These are phyloP conservation scores for Priapulus caudatus DNA, from an alignment of 2,888 invertebrate species.

Conservation along the genomic window DNA sequence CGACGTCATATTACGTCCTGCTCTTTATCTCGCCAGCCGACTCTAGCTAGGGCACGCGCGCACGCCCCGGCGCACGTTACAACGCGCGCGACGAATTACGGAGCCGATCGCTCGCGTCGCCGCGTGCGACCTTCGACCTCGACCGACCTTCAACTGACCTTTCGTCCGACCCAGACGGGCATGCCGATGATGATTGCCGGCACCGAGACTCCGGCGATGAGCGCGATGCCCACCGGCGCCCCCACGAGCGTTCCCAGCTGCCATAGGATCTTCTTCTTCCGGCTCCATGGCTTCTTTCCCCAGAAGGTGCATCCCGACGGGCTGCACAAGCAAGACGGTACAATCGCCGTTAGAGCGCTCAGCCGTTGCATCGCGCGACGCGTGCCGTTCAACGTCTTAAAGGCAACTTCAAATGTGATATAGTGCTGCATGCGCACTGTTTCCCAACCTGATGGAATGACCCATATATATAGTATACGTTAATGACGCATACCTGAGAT, in stretches of 20 bases:
- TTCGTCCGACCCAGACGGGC: slow-evolving; percentile 88
- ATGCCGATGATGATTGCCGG: slow-evolving; percentile 90
- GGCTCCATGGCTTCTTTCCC: slow-evolving; percentile 97
- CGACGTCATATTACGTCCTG: no score
- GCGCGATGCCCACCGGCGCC: slow-evolving; percentile 85
- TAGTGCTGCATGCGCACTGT: neutral
- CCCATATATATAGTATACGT: neutral
- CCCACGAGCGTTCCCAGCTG: slow-evolving; percentile 80
- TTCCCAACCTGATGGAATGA: no score
- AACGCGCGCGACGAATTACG: no score
- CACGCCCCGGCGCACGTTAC: no score
- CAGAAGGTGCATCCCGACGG: slow-evolving; percentile 52
- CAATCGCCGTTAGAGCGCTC: neutral
- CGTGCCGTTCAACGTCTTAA: neutral
- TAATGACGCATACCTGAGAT: slow-evolving; percentile 52
- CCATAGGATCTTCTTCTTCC: slow-evolving; percentile 95
- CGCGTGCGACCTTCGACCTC: no score
- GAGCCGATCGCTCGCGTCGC: no score
- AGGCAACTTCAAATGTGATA: neutral
- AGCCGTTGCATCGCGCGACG: neutral
- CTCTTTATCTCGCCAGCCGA: no score
- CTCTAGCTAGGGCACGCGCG: no score
- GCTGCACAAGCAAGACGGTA: slow-evolving; percentile 28
- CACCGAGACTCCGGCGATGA: slow-evolving; percentile 88
- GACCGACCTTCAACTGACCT: no score